A percentile compares a stretch with the other conserved stretches of the same genome.
phyloP scores from a whole-genome alignment of 2,113 vertebrate genomes.

The Climacteris rufus region DNA sequence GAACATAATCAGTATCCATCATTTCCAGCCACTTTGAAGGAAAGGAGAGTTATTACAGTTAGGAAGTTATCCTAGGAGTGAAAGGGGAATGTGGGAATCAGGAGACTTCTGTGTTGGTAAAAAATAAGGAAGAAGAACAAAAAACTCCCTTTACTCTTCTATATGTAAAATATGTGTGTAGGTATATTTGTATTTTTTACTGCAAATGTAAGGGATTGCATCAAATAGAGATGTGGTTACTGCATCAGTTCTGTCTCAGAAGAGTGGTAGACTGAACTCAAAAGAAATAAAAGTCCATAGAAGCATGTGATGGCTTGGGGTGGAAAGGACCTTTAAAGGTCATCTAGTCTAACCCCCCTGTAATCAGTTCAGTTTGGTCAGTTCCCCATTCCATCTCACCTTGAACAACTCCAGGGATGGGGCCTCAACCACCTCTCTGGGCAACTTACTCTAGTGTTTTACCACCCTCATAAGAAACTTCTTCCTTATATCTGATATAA shows the following conservation, averaged over 20 bases:
- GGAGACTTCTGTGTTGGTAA: neutral
- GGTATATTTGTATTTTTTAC: neutral
- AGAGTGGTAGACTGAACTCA: neutral
- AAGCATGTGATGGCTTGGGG: neutral
- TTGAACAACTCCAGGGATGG: neutral
- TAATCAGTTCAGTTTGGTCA: neutral
- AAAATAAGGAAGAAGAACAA: neutral
- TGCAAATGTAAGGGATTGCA: neutral
- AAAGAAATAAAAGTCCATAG: neutral
- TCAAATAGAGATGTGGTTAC: neutral
- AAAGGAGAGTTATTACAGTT: neutral
- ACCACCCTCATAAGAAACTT: neutral
- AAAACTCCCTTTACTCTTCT: neutral
- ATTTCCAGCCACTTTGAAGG: neutral
- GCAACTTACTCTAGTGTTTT: neutral
- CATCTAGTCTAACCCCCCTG: neutral
- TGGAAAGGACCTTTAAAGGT: neutral
- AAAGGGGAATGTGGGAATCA: neutral
- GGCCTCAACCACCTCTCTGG: accelerated
- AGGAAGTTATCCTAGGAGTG: neutral
- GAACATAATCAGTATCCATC: neutral
- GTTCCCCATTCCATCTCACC: neutral
- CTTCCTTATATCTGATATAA: neutral
- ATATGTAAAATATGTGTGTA: neutral
- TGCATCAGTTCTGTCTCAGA: neutral